phyloP scores from a whole-genome alignment of 2,113 vertebrate genomes.

The Merops nubicus region DNA sequence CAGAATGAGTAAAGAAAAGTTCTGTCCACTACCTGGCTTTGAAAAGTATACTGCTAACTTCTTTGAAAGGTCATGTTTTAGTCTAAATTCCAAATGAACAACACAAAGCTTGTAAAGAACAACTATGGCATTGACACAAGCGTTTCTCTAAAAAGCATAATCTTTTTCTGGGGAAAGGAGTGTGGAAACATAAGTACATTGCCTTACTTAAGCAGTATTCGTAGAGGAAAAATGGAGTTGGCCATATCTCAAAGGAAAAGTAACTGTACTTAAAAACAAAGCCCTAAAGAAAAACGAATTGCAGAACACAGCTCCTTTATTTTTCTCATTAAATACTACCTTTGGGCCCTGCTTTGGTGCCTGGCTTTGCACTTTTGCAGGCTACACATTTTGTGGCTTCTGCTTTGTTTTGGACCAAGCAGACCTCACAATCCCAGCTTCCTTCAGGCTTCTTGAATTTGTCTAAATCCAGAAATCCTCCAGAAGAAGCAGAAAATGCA shows the following conservation, averaged over 20 bases:
- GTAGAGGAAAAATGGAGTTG: neutral
- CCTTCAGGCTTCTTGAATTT: slow-evolving; percentile 82
- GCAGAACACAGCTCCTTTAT: neutral
- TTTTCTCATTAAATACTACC: slow-evolving; percentile 73
- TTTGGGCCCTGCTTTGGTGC: slow-evolving; percentile 84
- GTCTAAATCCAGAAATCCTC: slow-evolving; percentile 75
- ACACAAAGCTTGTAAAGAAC: neutral
- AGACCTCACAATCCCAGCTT: slow-evolving; percentile 79
- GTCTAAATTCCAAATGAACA: neutral
- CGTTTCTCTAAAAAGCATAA: neutral
- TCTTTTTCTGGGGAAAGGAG: neutral
- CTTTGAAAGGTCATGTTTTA: neutral
- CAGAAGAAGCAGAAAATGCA: slow-evolving; percentile 61
- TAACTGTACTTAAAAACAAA: neutral
- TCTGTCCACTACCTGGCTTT: neutral
- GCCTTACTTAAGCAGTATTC: neutral
- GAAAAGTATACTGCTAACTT: neutral
- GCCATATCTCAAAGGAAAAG: neutral
- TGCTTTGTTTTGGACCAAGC: slow-evolving; percentile 75
- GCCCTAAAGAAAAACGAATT: neutral
- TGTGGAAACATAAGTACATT: accelerated
- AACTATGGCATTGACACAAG: neutral
- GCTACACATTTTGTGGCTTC: slow-evolving; percentile 73
- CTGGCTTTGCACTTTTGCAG: slow-evolving; percentile 75
- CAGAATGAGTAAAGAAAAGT: too few species aligned